Percentiles rank a stretch among this genome's conserved stretches.
Conservation (phyloP, 2,888 invertebrate genomes). For the Catocala sponsa region DNA sequence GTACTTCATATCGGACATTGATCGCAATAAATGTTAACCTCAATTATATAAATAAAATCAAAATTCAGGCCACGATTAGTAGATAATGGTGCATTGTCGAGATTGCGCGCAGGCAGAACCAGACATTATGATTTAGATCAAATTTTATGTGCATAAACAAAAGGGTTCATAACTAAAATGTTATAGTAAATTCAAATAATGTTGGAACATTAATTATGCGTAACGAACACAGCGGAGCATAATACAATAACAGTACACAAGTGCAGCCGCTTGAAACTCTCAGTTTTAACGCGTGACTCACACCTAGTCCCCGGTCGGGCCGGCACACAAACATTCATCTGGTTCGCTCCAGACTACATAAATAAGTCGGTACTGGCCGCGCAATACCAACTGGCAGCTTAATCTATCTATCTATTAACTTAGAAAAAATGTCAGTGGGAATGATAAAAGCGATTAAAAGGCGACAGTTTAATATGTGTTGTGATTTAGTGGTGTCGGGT, state of each 20-base stretch:
- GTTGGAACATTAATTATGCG: constrained; percentile 43
- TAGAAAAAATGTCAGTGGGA: constrained; percentile 58
- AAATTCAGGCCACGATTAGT: constrained; percentile 32
- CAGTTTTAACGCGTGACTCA: constrained; percentile 50
- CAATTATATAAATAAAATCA: constrained; percentile 18
- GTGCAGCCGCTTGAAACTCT: constrained; percentile 43
- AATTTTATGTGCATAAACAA: constrained; percentile 22
- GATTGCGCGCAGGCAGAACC: constrained; percentile 9
- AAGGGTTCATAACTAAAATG: constrained; percentile 33
- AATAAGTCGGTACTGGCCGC: constrained; percentile 68
- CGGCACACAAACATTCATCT: constrained; percentile 41
- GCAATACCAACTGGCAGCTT: constrained; percentile 72
- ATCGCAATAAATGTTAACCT: constrained; percentile 23
- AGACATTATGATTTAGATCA: constrained; percentile 21
- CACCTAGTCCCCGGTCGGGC: constrained; percentile 34
- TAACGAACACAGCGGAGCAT: constrained; percentile 36
- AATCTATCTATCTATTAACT: constrained; percentile 55
- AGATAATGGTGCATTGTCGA: constrained; percentile 23
- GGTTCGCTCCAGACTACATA: constrained; percentile 54
- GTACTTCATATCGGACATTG: constrained; percentile 6
- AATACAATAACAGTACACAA: constrained; percentile 43
- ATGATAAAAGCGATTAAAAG: constrained; percentile 71
- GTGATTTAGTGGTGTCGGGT: constrained; percentile 73
- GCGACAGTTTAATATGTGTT: constrained; percentile 73
- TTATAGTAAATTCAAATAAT: constrained; percentile 46